A percentile compares a stretch with the other conserved stretches of the same genome.
Evolutionary conservation across 2,797 vertebrate genomes (phyloP).

Genomic region (Balearica regulorum): DNA sequence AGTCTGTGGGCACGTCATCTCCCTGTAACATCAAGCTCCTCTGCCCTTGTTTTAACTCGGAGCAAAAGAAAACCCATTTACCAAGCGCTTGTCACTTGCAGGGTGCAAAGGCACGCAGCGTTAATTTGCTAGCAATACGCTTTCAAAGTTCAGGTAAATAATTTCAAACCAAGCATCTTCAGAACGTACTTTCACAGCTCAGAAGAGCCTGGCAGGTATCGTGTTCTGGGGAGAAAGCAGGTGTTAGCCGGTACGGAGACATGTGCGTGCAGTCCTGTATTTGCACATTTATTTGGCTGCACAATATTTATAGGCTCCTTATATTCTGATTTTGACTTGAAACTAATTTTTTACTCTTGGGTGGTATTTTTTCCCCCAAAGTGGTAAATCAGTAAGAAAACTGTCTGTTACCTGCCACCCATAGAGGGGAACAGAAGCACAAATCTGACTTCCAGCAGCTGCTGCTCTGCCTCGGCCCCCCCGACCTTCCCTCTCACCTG

Average conservation of each 20-base stretch:
- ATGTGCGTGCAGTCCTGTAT: accelerated
- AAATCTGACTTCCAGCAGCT: background rate
- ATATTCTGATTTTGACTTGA: background rate
- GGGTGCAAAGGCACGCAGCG: background rate
- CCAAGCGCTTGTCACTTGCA: background rate
- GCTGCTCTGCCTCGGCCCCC: background rate
- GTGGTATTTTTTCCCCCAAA: background rate
- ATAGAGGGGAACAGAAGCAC: background rate
- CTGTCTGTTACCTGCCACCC: background rate
- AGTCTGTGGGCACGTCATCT: background rate
- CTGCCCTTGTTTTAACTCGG: background rate
- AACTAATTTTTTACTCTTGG: background rate
- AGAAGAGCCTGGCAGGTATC: background rate
- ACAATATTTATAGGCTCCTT: background rate
- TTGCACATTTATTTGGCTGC: background rate
- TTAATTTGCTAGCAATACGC: background rate
- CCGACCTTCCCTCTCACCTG: background rate
- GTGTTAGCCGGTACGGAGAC: background rate
- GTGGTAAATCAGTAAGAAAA: background rate
- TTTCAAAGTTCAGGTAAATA: background rate
- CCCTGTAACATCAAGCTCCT: too few species aligned
- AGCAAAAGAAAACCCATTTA: background rate
- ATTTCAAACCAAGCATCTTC: background rate
- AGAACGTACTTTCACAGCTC: background rate
- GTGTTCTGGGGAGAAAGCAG: too few species aligned